phyloP scores from a whole-genome alignment of 2,888 invertebrate genomes.

The Luperina testacea region DNA sequence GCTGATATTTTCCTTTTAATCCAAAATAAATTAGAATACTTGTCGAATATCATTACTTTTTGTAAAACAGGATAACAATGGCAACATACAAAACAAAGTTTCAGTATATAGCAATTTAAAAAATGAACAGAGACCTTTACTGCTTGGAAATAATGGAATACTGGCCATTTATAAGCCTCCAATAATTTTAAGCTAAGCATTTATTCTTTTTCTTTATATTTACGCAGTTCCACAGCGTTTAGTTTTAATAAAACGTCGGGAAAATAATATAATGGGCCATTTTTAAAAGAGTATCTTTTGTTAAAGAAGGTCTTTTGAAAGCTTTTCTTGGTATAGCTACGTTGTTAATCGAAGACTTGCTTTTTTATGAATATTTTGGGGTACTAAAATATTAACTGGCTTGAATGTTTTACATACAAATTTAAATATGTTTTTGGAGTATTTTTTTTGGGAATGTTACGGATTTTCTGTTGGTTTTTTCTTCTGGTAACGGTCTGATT shows the following conservation, averaged over 20 bases:
- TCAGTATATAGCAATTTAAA: slow-evolving; percentile 43
- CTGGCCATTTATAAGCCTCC: slow-evolving; percentile 59
- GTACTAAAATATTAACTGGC: slow-evolving; percentile 46
- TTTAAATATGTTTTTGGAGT: slow-evolving; percentile 2
- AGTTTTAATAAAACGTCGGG: slow-evolving; percentile 64
- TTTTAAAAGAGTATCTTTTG: slow-evolving; percentile 56
- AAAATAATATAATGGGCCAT: slow-evolving; percentile 59
- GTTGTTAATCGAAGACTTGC: slow-evolving; percentile 54
- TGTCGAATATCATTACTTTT: background rate
- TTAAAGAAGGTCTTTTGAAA: slow-evolving; percentile 50
- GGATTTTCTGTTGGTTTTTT: background rate
- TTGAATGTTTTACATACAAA: slow-evolving; percentile 46
- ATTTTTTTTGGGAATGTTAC: background rate
- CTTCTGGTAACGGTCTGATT: slow-evolving; percentile 1
- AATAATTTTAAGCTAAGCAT: slow-evolving; percentile 55
- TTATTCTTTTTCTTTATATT: slow-evolving; percentile 58
- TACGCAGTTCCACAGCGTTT: slow-evolving; percentile 64
- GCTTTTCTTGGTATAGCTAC: slow-evolving; percentile 43
- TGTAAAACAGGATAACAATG: slow-evolving; percentile 22
- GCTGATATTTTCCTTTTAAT: no score
- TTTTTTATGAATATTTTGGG: slow-evolving; percentile 37
- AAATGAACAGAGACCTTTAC: slow-evolving; percentile 50
- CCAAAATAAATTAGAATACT: background rate
- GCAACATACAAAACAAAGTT: slow-evolving; percentile 15
- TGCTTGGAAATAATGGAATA: slow-evolving; percentile 61